Conservation (phyloP, 2,888 invertebrate species). For the Lobophora halterata region DNA sequence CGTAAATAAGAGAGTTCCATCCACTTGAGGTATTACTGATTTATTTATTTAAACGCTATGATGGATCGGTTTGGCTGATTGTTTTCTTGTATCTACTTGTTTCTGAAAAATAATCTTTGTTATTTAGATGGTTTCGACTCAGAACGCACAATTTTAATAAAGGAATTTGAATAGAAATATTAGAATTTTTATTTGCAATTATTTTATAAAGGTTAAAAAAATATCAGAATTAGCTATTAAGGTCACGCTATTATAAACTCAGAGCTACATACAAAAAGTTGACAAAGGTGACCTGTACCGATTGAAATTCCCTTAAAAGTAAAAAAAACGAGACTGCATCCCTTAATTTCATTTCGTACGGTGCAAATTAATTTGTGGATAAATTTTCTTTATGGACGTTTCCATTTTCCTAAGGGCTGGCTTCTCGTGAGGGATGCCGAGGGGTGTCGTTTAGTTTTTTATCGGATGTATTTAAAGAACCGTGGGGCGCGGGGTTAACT, state of each 20-base stretch:
- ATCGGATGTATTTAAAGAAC: constrained; percentile 78
- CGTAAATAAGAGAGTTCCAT: constrained; percentile 63
- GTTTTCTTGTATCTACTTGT: constrained; percentile 15
- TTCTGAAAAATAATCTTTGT: too few species aligned
- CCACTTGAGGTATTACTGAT: constrained; percentile 52
- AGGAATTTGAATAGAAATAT: too few species aligned
- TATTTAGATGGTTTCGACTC: too few species aligned
- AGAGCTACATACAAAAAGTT: too few species aligned
- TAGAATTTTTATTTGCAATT: too few species aligned
- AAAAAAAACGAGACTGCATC: constrained; percentile 10
- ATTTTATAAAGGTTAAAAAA: too few species aligned
- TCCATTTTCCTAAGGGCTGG: constrained; percentile 58
- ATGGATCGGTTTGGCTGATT: constrained; percentile 47
- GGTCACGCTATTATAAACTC: too few species aligned
- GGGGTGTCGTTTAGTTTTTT: constrained; percentile 75
- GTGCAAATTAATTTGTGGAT: constrained; percentile 77
- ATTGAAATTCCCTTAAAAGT: too few species aligned
- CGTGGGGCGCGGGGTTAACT: constrained; percentile 65
- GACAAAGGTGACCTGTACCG: too few species aligned
- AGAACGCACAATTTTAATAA: too few species aligned
- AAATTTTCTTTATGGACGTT: constrained; percentile 75
- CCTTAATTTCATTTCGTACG: constrained; percentile 27
- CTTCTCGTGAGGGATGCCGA: constrained; percentile 53
- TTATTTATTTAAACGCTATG: constrained; percentile 68
- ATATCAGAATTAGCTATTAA: too few species aligned